phyloP scores from a whole-genome alignment of 2,888 invertebrate species.

The Drosophila paranaensis region DNA sequence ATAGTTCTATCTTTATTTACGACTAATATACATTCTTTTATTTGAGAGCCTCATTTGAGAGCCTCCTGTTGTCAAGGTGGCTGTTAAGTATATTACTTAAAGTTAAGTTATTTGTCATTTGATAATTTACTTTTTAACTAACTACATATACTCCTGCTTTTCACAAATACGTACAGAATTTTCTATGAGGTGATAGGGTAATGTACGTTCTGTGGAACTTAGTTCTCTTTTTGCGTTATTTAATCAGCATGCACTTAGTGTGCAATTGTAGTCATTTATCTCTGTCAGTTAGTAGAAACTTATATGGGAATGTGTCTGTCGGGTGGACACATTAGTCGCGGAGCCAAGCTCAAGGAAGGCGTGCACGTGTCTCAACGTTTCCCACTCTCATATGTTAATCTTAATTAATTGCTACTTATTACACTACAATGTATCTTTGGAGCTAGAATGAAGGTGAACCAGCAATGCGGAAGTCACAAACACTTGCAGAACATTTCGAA shows the following conservation, averaged over 20 bases:
- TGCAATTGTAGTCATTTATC: slow-evolving; percentile 51
- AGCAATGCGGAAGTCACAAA: neutral
- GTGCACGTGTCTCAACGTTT: slow-evolving; percentile 23
- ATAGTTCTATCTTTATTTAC: no score
- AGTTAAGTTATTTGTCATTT: no score
- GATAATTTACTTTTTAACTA: no score
- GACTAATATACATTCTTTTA: no score
- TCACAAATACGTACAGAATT: no score
- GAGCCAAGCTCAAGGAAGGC: neutral
- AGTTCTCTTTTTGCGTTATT: neutral
- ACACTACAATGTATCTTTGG: slow-evolving; percentile 39
- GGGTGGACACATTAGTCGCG: slow-evolving; percentile 21
- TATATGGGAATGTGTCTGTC: slow-evolving; percentile 40
- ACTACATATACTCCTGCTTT: no score
- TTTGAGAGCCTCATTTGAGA: no score
- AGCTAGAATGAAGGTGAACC: neutral
- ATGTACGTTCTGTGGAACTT: no score
- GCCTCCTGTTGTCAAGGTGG: no score
- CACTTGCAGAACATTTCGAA: slow-evolving; percentile 22
- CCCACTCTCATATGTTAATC: slow-evolving; percentile 81
- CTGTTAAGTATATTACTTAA: no score
- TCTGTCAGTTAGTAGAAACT: slow-evolving; percentile 45
- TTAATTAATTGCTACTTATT: slow-evolving; percentile 84
- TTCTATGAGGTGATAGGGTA: no score
- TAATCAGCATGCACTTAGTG: slow-evolving; percentile 9